Evolutionary conservation across 2,797 vertebrate species (phyloP).

Genomic region (Gymnothorax reevesii): DNA sequence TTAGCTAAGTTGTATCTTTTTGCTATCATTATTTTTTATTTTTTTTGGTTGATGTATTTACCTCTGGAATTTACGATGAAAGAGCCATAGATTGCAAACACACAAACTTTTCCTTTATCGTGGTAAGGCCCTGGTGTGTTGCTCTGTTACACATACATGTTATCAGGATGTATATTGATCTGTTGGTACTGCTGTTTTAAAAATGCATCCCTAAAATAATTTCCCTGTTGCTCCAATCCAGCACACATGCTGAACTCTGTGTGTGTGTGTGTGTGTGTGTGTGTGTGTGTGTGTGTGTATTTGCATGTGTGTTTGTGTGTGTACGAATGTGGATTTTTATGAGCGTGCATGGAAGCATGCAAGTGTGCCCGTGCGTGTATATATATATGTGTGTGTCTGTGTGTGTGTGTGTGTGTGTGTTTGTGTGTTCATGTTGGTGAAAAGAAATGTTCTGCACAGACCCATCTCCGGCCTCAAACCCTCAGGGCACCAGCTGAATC

Average conservation of each 20-base stretch:
- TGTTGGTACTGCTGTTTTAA: background rate
- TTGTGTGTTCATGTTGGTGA: conserved; percentile 39
- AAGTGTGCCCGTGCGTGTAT: background rate
- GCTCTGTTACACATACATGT: background rate
- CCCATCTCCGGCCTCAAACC: conserved; percentile 44
- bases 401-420: background rate
- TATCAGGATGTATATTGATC: background rate
- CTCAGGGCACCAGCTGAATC: conserved; percentile 60
- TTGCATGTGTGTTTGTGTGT: background rate
- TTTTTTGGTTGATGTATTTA: background rate
- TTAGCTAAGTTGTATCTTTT: background rate
- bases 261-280: background rate
- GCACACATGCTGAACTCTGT: too few species aligned
- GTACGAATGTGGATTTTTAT: background rate
- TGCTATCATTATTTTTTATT: background rate
- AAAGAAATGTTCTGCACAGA: conserved; percentile 36
- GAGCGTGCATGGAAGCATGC: too few species aligned
- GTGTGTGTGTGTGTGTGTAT: background rate
- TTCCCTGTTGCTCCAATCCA: background rate
- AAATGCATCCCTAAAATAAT: background rate
- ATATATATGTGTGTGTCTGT: background rate
- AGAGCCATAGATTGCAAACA: background rate
- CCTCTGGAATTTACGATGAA: background rate
- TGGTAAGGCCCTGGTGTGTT: background rate
- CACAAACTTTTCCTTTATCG: background rate